A percentile compares a stretch with the other conserved stretches of the same genome.
Evolutionary conservation across 2,888 invertebrate genomes (phyloP).

Genomic region (Terebella lapidaria): DNA sequence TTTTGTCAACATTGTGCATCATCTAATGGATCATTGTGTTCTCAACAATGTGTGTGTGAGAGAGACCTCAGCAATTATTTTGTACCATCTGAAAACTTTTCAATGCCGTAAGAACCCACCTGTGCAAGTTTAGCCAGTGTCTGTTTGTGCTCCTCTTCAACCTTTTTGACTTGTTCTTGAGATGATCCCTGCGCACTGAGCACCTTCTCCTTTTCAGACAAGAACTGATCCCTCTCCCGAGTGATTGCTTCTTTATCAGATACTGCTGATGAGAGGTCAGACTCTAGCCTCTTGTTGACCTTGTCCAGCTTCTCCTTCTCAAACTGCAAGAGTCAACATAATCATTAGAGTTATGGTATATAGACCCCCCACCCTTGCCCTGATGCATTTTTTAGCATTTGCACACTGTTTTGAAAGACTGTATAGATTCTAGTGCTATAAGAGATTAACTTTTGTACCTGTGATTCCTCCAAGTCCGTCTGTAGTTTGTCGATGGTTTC

Average conservation of each 20-base stretch:
- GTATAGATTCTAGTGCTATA: no score
- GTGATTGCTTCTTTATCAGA: background rate
- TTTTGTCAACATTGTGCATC: no score
- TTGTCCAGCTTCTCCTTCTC: slow-evolving; percentile 18
- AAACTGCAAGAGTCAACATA: slow-evolving; percentile 9
- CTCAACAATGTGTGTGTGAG: no score
- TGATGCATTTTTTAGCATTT: no score
- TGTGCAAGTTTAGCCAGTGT: background rate
- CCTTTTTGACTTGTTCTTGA: background rate
- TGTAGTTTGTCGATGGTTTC: slow-evolving; percentile 32
- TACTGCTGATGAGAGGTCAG: background rate
- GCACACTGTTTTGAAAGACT: no score
- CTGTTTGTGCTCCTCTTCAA: background rate
- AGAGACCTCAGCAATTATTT: no score
- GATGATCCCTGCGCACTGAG: background rate
- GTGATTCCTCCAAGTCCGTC: slow-evolving; percentile 36
- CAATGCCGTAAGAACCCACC: no score
- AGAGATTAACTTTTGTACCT: no score
- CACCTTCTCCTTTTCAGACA: background rate
- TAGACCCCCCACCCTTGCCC: no score
- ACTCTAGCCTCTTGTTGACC: slow-evolving; percentile 10
- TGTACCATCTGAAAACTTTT: no score
- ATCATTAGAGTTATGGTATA: background rate
- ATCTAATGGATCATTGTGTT: no score
- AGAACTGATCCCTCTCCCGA: background rate